phyloP scores from a whole-genome alignment of 35 echinoderm and acorn worm genomes.

The Ptychodera flava region DNA sequence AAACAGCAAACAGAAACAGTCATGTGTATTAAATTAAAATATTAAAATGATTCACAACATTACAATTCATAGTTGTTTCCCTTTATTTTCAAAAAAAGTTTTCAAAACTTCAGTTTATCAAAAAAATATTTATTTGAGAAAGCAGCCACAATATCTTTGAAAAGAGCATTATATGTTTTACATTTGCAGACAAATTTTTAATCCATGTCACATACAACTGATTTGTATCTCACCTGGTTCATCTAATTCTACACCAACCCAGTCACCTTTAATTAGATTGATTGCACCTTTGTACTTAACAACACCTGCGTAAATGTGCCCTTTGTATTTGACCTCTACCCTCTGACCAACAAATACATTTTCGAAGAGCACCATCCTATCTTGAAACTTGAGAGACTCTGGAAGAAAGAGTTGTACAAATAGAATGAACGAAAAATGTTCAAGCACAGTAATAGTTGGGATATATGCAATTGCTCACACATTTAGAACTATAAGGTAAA shows the following conservation, averaged over 20 bases:
- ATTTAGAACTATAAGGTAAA: no score
- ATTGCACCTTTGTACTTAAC: constrained; percentile 92
- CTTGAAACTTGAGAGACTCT: no score
- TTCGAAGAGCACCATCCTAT: constrained; percentile 83
- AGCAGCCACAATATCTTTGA: not conserved
- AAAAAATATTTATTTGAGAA: not conserved
- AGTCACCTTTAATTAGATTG: constrained; percentile 66
- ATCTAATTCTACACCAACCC: constrained; percentile 86
- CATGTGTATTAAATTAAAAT: not conserved
- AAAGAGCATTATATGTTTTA: no score
- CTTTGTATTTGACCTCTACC: constrained; percentile 84
- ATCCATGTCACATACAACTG: no score
- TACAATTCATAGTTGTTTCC: not conserved
- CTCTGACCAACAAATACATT: constrained; percentile 88
- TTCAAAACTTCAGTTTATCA: not conserved
- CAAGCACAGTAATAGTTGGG: no score
- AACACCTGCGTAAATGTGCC: constrained; percentile 34
- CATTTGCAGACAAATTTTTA: no score
- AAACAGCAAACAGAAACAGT: not conserved
- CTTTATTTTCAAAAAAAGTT: not conserved
- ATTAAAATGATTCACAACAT: not conserved
- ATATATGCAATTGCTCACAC: no score
- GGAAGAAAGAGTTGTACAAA: no score
- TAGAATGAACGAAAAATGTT: no score
- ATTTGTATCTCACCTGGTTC: constrained; percentile 77